A percentile compares a stretch with the other conserved stretches of the same genome.
Evolutionary conservation across 2,797 vertebrate species (phyloP).

Genomic region (Cheirogaleus major): DNA sequence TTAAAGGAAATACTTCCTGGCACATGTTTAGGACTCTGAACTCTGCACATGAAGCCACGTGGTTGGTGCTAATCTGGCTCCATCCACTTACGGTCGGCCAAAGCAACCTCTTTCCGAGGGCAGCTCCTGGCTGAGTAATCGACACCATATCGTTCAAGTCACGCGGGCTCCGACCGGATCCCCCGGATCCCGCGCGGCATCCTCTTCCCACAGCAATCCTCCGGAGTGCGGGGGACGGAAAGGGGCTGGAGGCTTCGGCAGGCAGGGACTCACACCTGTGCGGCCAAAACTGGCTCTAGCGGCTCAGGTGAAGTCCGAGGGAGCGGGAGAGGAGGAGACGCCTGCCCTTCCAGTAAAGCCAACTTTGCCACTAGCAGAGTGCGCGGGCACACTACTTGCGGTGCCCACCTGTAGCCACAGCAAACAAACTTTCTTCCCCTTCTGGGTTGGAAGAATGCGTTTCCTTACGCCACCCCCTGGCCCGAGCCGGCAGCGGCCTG

Average conservation of each 20-base stretch:
- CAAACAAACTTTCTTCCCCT: constrained; percentile 68
- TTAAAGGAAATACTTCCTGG: constrained; percentile 81
- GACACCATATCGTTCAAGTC: constrained; percentile 6
- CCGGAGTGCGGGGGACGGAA: not conserved
- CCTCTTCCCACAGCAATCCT: not conserved
- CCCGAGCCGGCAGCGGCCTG: not conserved
- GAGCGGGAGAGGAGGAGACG: not conserved
- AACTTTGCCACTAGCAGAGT: not conserved
- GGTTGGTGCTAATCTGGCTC: constrained; percentile 63
- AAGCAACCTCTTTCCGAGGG: not conserved
- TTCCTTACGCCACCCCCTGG: constrained; percentile 59
- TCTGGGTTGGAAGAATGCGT: not conserved
- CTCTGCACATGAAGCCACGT: constrained; percentile 66
- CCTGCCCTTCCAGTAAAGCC: not conserved
- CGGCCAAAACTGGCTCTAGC: not conserved
- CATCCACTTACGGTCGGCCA: not conserved
- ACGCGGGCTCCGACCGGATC: not conserved
- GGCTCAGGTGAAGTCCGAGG: not conserved
- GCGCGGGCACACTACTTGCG: not conserved
- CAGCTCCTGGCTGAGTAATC: not conserved
- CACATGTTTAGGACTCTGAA: constrained; percentile 78
- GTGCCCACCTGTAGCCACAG: constrained; percentile 71
- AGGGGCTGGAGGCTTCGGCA: not conserved
- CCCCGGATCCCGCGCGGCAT: not conserved
- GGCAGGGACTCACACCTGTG: not conserved